phyloP scores from a whole-genome alignment of 53 echinoderm and acorn worm genomes.

The Pentamera pediparva region DNA sequence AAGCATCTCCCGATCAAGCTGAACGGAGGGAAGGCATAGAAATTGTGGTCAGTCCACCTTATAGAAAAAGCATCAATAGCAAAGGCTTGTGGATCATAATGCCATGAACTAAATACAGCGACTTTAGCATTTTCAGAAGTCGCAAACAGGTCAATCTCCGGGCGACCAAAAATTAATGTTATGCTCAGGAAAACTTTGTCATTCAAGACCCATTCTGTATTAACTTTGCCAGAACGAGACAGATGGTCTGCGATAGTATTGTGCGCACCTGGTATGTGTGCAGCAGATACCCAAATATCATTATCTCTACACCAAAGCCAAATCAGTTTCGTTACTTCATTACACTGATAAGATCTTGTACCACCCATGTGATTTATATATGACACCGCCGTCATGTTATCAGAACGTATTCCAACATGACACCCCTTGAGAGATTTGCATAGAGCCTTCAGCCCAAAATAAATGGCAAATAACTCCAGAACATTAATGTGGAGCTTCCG shows the following conservation, averaged over 20 bases:
- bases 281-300: constrained; percentile 27
- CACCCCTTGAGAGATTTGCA: constrained; percentile 2
- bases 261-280: constrained; percentile 32
- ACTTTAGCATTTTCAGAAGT: constrained; percentile 34
- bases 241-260: constrained; percentile 27
- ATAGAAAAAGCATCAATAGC: constrained; percentile 35
- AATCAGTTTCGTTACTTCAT: constrained; percentile 25
- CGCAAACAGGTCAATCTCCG: constrained; percentile 22
- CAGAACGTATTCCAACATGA: constrained; percentile 27
- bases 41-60: constrained; percentile 3
- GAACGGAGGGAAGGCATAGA: constrained; percentile 49
- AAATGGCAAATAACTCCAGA: constrained; percentile 43
- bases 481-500: constrained; percentile 41
- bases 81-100: constrained; percentile 35
- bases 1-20: constrained; percentile 30
- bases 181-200: not conserved
- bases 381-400: constrained; percentile 43
- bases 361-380: constrained; percentile 49
- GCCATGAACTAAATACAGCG: constrained; percentile 33
- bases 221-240: constrained; percentile 12
- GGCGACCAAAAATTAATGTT: not conserved
- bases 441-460: constrained; percentile 31
- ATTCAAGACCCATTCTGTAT: constrained; percentile 42
- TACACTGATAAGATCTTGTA: constrained; percentile 10
- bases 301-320: constrained; percentile 40